Evolutionary conservation across 2,888 invertebrate genomes (phyloP).

Genomic region (Andrena chrysosceles): DNA sequence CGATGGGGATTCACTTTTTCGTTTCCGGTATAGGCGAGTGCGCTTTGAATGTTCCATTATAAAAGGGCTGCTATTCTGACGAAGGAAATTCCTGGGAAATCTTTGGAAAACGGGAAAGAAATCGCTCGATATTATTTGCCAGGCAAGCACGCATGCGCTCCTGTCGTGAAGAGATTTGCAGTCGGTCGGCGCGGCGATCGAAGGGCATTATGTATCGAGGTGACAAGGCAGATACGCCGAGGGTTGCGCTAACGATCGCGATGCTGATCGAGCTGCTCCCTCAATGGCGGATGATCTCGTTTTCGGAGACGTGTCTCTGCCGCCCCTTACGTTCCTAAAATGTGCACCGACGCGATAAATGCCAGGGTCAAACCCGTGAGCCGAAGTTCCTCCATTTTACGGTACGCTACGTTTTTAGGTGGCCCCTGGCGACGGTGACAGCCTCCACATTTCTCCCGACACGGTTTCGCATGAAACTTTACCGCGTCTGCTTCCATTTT

Average conservation of each 20-base stretch:
- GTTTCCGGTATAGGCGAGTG: neutral
- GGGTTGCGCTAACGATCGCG: constrained; percentile 34
- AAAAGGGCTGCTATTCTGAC: too few species aligned
- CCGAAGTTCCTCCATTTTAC: constrained; percentile 63
- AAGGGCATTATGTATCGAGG: constrained; percentile 21
- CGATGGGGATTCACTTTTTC: neutral
- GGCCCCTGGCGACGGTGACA: constrained; percentile 43
- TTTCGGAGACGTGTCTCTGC: constrained; percentile 2
- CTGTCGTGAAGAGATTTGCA: neutral
- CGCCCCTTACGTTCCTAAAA: constrained; percentile 32
- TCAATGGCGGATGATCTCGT: constrained; percentile 29
- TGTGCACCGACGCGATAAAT: constrained; percentile 64
- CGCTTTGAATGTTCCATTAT: neutral
- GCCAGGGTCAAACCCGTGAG: constrained; percentile 49
- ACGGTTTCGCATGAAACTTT: constrained; percentile 36
- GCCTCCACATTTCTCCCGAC: constrained; percentile 51
- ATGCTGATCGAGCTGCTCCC: neutral
- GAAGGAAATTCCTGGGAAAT: too few species aligned
- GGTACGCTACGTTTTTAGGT: constrained; percentile 65
- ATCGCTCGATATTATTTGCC: neutral
- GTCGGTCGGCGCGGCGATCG: constrained; percentile 1
- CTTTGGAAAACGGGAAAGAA: too few species aligned
- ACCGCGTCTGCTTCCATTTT: constrained; percentile 16
- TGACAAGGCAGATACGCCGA: constrained; percentile 43
- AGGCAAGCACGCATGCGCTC: neutral